Conservation (phyloP, 2,113 vertebrate species). For the Glaucidium brasilianum region DNA sequence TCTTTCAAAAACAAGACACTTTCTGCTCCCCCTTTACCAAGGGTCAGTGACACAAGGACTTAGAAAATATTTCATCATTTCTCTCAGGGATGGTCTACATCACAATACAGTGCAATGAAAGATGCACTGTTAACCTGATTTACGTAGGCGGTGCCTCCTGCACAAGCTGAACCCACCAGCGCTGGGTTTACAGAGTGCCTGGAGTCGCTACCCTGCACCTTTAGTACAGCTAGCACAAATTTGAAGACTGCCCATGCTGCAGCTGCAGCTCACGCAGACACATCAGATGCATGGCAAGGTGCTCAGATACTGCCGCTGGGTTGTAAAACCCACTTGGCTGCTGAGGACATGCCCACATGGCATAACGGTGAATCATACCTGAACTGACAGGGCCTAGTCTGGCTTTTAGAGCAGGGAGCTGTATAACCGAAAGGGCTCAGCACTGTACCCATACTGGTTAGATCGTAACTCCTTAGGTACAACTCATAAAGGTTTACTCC, state of each 20-base stretch:
- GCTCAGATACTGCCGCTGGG: background rate
- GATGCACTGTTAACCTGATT: background rate
- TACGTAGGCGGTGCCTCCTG: background rate
- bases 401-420: background rate
- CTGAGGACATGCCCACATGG: background rate
- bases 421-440: background rate
- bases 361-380: accelerated
- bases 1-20: background rate
- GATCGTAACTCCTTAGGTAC: background rate
- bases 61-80: background rate
- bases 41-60: background rate
- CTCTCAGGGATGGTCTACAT: background rate
- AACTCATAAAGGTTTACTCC: background rate
- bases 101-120: background rate
- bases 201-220: background rate
- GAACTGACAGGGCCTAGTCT: accelerated
- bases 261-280: background rate
- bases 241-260: accelerated
- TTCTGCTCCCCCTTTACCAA: background rate
- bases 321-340: background rate
- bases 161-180: background rate
- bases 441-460: background rate
- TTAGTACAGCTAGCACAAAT: background rate
- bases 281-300: accelerated
- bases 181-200: no score